These are phyloP conservation scores for Kryptolebias ocellatus DNA, from an alignment of 2,797 vertebrate genomes.

Conservation along the genomic window DNA sequence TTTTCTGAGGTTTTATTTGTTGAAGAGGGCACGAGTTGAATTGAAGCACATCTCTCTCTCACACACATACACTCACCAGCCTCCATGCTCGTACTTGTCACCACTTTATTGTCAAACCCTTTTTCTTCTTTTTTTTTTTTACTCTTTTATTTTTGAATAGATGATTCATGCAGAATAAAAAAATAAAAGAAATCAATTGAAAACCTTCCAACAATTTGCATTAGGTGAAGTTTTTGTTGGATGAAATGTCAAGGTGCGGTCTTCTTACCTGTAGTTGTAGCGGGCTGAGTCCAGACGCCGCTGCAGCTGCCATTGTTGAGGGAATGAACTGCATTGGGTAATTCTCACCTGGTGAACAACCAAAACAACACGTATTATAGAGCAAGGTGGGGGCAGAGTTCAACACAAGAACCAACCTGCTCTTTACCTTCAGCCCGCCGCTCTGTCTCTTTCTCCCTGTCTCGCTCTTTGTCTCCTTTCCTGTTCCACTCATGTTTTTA, in stretches of 20 bases:
- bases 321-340: slow-evolving; percentile 99
- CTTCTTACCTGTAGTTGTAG: slow-evolving; percentile 92
- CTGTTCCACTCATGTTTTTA: slow-evolving; percentile 57
- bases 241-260: slow-evolving; percentile 9
- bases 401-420: slow-evolving; percentile 57
- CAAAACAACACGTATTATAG: slow-evolving; percentile 80
- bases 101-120: slow-evolving; percentile 1
- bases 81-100: slow-evolving; percentile 11
- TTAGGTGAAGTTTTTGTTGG: neutral
- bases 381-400: slow-evolving; percentile 80
- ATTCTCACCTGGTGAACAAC: slow-evolving; percentile 93
- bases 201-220: neutral
- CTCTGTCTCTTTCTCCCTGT: slow-evolving; percentile 15
- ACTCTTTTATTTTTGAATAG: slow-evolving; percentile 4
- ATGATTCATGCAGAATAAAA: neutral
- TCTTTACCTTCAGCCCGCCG: slow-evolving; percentile 20
- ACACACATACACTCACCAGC: neutral
- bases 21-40: slow-evolving; percentile 7
- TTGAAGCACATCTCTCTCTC: neutral
- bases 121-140: neutral
- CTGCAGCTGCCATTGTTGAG: slow-evolving; percentile 98
- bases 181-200: neutral
- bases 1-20: neutral
- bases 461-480: slow-evolving; percentile 23
- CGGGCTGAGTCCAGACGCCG: slow-evolving; percentile 98